These are phyloP conservation scores for Chaitophorus viminalis DNA, from an alignment of 2,888 invertebrate species.

Conservation along the genomic window DNA sequence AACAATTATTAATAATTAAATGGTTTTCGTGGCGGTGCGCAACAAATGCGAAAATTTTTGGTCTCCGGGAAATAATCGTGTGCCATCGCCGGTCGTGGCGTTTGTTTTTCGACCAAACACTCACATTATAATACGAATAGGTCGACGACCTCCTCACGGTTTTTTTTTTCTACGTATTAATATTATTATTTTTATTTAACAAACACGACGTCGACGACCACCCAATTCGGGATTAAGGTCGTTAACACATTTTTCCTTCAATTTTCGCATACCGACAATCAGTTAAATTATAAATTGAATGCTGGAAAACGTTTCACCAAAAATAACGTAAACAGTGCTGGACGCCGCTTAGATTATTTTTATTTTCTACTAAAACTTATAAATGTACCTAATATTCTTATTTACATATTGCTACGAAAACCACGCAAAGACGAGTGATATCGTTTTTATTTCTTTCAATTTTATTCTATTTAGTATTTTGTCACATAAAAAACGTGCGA, in stretches of 20 bases:
- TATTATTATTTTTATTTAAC: background rate
- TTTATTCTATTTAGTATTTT: no score
- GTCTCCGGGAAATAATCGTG: background rate
- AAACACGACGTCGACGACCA: background rate
- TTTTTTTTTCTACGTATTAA: background rate
- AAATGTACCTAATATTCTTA: background rate
- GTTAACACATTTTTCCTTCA: background rate
- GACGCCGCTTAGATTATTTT: background rate
- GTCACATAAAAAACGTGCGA: no score
- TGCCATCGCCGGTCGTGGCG: background rate
- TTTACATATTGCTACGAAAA: no score
- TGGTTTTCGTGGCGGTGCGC: background rate
- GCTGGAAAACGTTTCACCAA: background rate
- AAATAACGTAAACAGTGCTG: background rate
- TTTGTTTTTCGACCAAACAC: background rate
- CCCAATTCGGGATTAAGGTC: constrained; percentile 2
- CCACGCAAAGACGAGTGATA: no score
- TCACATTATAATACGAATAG: background rate
- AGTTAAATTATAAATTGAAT: background rate
- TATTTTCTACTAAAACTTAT: background rate
- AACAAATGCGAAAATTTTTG: constrained; percentile 5
- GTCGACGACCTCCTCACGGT: background rate
- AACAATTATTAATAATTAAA: constrained; percentile 34
- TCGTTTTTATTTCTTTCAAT: no score
- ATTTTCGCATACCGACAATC: background rate